phyloP scores from a whole-genome alignment of 2,797 vertebrate species.

The Ambastaia sidthimunki region DNA sequence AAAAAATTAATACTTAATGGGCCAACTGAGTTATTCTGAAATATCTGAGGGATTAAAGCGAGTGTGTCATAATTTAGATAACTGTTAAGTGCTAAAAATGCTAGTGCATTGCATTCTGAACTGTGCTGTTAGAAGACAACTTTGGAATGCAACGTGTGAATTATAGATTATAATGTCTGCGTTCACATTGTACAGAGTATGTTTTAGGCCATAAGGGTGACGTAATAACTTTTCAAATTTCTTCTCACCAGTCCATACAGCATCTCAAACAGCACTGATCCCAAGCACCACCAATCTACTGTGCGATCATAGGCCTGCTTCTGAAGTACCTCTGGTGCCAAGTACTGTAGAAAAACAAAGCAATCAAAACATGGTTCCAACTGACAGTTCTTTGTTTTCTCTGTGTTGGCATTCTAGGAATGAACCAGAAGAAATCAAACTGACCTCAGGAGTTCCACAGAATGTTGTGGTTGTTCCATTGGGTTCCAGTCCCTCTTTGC shows the following conservation, averaged over 20 bases:
- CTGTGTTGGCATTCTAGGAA: neutral
- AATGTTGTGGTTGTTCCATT: constrained; percentile 94
- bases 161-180: too few relatives aligned
- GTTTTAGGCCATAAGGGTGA: neutral
- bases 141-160: too few relatives aligned
- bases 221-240: neutral
- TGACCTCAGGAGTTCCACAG: constrained; percentile 97
- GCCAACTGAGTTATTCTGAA: too few relatives aligned
- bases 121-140: too few relatives aligned
- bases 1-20: neutral
- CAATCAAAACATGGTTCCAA: neutral
- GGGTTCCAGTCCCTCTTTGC: constrained; percentile 94
- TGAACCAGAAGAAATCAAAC: neutral
- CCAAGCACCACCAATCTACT: constrained; percentile 85
- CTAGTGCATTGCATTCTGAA: too few relatives aligned
- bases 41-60: too few relatives aligned
- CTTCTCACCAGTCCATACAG: constrained; percentile 81
- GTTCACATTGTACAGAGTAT: neutral
- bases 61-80: too few relatives aligned
- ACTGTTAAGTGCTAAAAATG: too few relatives aligned
- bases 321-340: constrained; percentile 83
- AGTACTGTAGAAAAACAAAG: constrained; percentile 68
- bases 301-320: constrained; percentile 84
- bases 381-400: too few relatives aligned
- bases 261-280: constrained; percentile 84